phyloP scores from a whole-genome alignment of 2,888 invertebrate species.

The Eupithecia tripunctaria region DNA sequence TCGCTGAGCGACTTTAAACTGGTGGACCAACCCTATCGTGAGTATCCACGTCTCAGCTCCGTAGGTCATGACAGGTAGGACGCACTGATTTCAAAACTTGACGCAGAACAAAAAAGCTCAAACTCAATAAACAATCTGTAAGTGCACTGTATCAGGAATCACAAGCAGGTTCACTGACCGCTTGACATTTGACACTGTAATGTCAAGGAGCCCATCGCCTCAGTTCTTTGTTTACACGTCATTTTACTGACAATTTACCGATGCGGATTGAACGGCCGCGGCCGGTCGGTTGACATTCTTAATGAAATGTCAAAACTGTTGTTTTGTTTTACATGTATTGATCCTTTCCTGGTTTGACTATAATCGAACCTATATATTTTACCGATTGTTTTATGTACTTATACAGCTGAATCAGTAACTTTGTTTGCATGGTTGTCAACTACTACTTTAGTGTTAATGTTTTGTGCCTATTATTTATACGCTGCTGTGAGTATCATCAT shows the following conservation, averaged over 20 bases:
- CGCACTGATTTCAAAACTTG: no score
- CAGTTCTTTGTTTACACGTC: constrained; percentile 47
- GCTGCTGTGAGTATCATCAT: no score
- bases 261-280: constrained; percentile 46
- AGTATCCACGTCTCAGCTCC: no score
- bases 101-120: constrained; percentile 43
- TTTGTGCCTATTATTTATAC: no score
- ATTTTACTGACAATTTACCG: constrained; percentile 41
- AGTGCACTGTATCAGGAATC: constrained; percentile 58
- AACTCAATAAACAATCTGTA: constrained; percentile 50
- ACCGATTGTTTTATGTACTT: not conserved
- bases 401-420: not conserved
- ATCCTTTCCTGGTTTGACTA: constrained; percentile 12
- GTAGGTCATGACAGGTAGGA: no score
- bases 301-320: constrained; percentile 49
- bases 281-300: constrained; percentile 47
- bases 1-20: no score
- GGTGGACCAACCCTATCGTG: no score
- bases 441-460: not conserved
- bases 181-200: constrained; percentile 83
- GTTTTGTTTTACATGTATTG: constrained; percentile 1
- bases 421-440: not conserved
- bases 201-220: constrained; percentile 73
- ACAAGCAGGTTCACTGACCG: constrained; percentile 70
- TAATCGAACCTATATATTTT: constrained; percentile 9